Conservation (phyloP, 2,113 vertebrate species). For the Trochalopteron elliotii region DNA sequence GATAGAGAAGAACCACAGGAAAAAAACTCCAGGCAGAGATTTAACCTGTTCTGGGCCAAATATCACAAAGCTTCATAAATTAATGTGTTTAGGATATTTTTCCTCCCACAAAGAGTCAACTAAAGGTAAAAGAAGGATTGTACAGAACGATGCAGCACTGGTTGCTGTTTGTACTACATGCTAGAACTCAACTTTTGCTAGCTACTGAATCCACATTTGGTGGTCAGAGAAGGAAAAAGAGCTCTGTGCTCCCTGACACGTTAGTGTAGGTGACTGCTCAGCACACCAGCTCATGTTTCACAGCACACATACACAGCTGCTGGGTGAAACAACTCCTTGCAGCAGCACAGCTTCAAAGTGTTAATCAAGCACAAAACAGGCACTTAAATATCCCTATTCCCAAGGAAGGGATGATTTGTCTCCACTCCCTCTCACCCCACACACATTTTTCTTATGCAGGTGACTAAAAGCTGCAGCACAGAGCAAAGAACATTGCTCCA, state of each 20-base stretch:
- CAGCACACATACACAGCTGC: background rate
- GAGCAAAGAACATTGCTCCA: background rate
- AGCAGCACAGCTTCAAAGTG: background rate
- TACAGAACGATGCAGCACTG: background rate
- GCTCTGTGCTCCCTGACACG: background rate
- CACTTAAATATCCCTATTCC: background rate
- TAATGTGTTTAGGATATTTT: background rate
- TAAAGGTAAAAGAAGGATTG: background rate
- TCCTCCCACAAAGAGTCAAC: background rate
- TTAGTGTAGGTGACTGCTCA: background rate
- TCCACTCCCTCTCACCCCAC: background rate
- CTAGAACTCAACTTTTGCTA: background rate
- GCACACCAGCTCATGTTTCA: background rate
- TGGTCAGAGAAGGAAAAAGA: background rate
- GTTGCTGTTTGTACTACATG: background rate
- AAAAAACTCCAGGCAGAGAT: slow-evolving; percentile 3
- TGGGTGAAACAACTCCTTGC: background rate
- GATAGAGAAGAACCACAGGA: background rate
- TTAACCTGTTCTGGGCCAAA: slow-evolving; percentile 5
- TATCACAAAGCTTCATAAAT: background rate
- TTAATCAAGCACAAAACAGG: background rate
- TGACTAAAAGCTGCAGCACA: background rate
- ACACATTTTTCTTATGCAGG: background rate
- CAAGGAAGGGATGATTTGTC: background rate
- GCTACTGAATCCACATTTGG: background rate